These are phyloP conservation scores for Ariopsis seemanni DNA, from an alignment of 2,113 vertebrate genomes.

Conservation along the genomic window DNA sequence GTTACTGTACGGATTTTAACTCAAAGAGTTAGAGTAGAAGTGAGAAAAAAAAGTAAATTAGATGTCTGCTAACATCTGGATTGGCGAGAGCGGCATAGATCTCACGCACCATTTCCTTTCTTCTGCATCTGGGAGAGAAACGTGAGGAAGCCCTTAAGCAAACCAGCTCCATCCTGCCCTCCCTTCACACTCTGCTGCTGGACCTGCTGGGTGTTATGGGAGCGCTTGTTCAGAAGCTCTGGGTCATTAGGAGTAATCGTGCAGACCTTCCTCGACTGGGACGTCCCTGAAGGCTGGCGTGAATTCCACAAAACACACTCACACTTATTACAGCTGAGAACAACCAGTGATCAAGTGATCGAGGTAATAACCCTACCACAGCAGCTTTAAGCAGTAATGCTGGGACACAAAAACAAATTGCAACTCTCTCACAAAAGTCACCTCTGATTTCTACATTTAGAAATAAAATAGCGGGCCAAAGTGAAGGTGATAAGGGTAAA, in stretches of 20 bases:
- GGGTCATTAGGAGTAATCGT: constrained; percentile 45
- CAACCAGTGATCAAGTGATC: not conserved
- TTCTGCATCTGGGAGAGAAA: constrained; percentile 30
- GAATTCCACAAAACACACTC: constrained; percentile 16
- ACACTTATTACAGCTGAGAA: not conserved
- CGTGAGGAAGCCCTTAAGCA: constrained; percentile 28
- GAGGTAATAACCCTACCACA: not conserved
- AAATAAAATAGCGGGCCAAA: not conserved
- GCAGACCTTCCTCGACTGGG: constrained; percentile 23
- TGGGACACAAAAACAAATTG: not conserved
- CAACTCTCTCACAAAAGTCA: not conserved
- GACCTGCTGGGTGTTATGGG: constrained; percentile 34
- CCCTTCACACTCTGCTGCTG: constrained; percentile 39
- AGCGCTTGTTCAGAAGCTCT: constrained; percentile 41
- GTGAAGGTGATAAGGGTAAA: not conserved
- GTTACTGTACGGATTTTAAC: not conserved
- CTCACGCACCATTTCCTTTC: constrained; percentile 20
- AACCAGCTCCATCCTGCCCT: constrained; percentile 42
- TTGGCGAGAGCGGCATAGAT: not conserved
- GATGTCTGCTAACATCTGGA: constrained; percentile 17
- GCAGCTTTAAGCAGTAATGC: not conserved
- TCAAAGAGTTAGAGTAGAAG: not conserved
- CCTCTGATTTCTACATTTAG: not conserved
- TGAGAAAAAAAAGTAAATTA: not conserved
- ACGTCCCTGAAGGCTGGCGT: constrained; percentile 19